phyloP scores from a whole-genome alignment of 2,888 invertebrate species.

The Ornithoptera priamus region DNA sequence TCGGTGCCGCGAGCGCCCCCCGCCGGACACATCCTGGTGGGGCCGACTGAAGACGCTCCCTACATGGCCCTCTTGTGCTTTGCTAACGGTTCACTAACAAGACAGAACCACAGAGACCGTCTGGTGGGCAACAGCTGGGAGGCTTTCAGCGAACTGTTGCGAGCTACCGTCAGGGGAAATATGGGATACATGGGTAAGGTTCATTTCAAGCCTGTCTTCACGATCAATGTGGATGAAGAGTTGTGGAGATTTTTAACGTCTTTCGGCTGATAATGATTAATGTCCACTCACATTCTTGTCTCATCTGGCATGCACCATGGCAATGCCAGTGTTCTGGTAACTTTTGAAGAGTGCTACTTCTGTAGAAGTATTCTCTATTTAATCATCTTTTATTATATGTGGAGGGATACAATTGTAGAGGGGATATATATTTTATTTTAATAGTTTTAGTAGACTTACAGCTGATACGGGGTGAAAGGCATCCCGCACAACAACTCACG shows the following conservation, averaged over 20 bases:
- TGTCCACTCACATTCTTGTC: too few relatives aligned
- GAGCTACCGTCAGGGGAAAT: conserved; percentile 93
- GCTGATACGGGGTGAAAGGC: too few relatives aligned
- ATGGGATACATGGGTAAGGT: conserved; percentile 91
- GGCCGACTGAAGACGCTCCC: conserved; percentile 87
- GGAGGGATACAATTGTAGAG: not conserved
- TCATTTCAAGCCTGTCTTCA: not conserved
- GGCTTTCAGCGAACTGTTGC: conserved; percentile 88
- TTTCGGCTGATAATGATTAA: not conserved
- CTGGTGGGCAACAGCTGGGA: conserved; percentile 91
- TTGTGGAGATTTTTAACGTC: not conserved
- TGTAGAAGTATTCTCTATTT: too few relatives aligned
- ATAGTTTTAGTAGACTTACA: too few relatives aligned
- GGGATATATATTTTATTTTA: not conserved
- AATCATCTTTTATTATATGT: too few relatives aligned
- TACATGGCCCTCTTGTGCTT: conserved; percentile 96
- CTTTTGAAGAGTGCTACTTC: too few relatives aligned
- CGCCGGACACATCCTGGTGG: conserved; percentile 93
- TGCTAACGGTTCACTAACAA: conserved; percentile 95
- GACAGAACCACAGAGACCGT: conserved; percentile 89
- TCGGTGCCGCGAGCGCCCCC: conserved; percentile 82
- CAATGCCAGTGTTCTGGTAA: too few relatives aligned
- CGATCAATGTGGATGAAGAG: not conserved
- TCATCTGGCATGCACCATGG: too few relatives aligned
- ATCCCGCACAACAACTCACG: too few relatives aligned